Percentiles rank a stretch among this genome's conserved stretches.
Evolutionary conservation across 2,113 vertebrate genomes (phyloP).

Genomic region (Plestiodon gilberti): DNA sequence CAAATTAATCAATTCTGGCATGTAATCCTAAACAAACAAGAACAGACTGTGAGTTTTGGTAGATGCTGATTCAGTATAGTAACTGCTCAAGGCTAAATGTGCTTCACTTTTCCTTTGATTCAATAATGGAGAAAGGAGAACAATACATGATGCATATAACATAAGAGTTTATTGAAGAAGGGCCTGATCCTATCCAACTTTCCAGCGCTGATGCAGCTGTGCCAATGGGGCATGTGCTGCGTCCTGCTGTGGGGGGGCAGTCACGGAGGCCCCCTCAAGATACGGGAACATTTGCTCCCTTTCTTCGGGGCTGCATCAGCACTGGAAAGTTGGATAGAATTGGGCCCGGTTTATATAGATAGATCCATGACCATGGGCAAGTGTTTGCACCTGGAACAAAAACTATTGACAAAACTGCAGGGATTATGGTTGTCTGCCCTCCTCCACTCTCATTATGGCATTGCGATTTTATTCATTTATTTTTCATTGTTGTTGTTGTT

Average conservation of each 20-base stretch:
- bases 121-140: neutral
- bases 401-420: neutral
- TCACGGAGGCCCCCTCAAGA: no score
- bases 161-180: neutral
- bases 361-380: neutral
- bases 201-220: no score
- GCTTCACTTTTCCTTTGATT: neutral
- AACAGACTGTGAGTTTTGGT: neutral
- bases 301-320: no score
- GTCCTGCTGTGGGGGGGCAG: no score
- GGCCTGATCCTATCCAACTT: no score
- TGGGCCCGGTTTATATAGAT: neutral
- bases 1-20: neutral
- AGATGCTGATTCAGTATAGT: neutral
- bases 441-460: slow-evolving; percentile 5
- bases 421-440: slow-evolving; percentile 37
- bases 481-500: no score
- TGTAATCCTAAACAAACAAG: neutral
- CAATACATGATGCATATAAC: neutral
- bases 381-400: neutral
- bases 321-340: no score
- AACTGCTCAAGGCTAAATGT: neutral
- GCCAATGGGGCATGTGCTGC: no score
- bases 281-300: no score
- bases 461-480: slow-evolving; percentile 21